Evolutionary conservation across 2,888 invertebrate species (phyloP).

Genomic region (Yponomeuta sedellus): DNA sequence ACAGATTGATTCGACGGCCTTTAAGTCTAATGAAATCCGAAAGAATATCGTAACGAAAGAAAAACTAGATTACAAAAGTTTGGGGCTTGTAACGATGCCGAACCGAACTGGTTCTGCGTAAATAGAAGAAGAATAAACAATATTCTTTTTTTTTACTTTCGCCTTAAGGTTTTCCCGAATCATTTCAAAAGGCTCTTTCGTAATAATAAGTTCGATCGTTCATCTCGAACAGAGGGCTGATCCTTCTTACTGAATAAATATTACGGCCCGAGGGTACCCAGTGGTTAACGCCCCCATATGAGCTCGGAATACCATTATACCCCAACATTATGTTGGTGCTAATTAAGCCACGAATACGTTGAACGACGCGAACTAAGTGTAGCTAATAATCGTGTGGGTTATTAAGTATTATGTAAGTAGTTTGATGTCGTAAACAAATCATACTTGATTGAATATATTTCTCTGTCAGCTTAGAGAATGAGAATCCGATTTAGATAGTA

Average conservation of each 20-base stretch:
- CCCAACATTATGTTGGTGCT: neutral
- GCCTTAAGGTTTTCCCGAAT: neutral
- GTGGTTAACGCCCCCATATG: neutral
- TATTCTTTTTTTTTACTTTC: neutral
- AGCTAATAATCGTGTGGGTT: neutral
- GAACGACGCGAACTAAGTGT: neutral
- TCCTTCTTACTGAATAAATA: slow-evolving; percentile 10
- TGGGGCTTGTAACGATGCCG: neutral
- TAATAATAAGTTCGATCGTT: slow-evolving; percentile 10
- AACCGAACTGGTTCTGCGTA: neutral
- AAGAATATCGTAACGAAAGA: slow-evolving; percentile 1
- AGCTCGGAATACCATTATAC: neutral
- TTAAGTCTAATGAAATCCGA: slow-evolving; percentile 1
- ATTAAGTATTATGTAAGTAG: neutral
- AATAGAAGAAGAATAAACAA: slow-evolving; percentile 1
- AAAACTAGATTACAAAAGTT: slow-evolving; percentile 3
- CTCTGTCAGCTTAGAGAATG: too few relatives aligned
- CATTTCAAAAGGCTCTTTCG: slow-evolving; percentile 4
- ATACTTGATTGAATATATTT: too few relatives aligned
- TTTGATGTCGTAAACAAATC: too few relatives aligned
- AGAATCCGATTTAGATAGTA: too few relatives aligned
- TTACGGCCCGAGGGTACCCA: neutral
- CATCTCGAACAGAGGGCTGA: slow-evolving; percentile 7
- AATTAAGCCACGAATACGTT: neutral
- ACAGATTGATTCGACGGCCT: neutral